Evolutionary conservation across 1,140 invertebrate genomes (phyloP).

Genomic region (Drusus annulatus): DNA sequence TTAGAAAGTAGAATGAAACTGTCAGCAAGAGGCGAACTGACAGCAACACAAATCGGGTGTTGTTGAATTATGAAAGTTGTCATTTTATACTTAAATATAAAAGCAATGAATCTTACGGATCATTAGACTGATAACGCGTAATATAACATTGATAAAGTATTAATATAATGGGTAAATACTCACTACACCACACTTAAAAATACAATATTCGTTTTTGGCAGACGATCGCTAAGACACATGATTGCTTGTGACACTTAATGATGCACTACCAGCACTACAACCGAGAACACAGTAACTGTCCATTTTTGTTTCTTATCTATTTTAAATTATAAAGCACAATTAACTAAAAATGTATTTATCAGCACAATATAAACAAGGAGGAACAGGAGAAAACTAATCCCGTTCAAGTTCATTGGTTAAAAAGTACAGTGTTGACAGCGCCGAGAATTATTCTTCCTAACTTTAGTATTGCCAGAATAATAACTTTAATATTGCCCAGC

Average conservation of each 20-base stretch:
- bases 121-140: background rate
- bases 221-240: slow-evolving; percentile 32
- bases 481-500: too few species aligned
- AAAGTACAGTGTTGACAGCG: slow-evolving; percentile 33
- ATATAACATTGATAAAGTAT: background rate
- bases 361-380: slow-evolving; percentile 49
- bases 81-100: slow-evolving; percentile 6
- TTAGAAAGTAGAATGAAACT: slow-evolving; percentile 40
- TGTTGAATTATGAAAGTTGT: slow-evolving; percentile 32
- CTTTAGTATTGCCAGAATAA: too few species aligned
- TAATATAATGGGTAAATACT: slow-evolving; percentile 27
- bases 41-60: slow-evolving; percentile 20
- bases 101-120: background rate
- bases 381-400: slow-evolving; percentile 43
- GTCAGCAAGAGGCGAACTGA: slow-evolving; percentile 22
- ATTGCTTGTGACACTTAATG: slow-evolving; percentile 23
- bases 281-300: background rate
- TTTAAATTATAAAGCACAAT: slow-evolving; percentile 23
- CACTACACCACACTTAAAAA: slow-evolving; percentile 29
- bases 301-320: slow-evolving; percentile 20
- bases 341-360: slow-evolving; percentile 15
- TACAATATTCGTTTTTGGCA: slow-evolving; percentile 35
- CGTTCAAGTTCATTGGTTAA: slow-evolving; percentile 53
- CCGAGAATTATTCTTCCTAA: too few species aligned
- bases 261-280: background rate